Percentiles rank a stretch among this genome's conserved stretches.
These are phyloP conservation scores for Psittacus erithacus DNA, from an alignment of 2,113 vertebrate genomes.

Conservation along the genomic window DNA sequence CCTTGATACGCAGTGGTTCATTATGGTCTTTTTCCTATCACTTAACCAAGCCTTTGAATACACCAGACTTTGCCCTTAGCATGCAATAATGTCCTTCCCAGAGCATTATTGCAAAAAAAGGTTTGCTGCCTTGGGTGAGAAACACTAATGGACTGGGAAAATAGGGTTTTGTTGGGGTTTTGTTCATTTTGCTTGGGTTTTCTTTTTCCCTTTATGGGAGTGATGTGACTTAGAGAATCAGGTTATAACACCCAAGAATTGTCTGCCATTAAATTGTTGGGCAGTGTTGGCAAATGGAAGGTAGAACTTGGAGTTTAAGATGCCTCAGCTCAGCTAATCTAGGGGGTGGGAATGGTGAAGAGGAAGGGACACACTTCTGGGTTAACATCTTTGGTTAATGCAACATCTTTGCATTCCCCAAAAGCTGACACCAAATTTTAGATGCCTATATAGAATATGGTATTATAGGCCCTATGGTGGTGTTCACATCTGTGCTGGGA, in stretches of 20 bases:
- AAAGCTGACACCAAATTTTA: neutral
- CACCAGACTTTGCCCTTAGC: conserved; percentile 33
- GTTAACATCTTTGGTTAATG: neutral
- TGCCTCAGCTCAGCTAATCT: neutral
- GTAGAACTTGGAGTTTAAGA: neutral
- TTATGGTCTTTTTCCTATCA: neutral
- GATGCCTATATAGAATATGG: neutral
- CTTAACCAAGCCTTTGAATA: conserved; percentile 9
- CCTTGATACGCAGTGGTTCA: neutral
- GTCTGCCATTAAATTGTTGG: neutral
- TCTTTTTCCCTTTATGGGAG: neutral
- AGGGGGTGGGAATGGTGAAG: neutral
- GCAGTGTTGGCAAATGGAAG: neutral
- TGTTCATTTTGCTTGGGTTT: neutral
- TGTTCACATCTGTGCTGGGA: accelerated
- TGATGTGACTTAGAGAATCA: neutral
- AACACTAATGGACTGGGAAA: neutral
- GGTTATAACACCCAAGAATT: neutral
- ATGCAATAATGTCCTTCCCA: neutral
- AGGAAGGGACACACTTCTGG: neutral
- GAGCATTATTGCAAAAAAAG: conserved; percentile 1
- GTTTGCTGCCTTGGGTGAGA: neutral
- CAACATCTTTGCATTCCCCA: neutral
- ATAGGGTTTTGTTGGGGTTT: neutral
- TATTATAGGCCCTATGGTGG: neutral